Base-by-base conservation (phyloP, 2,113 vertebrate genomes). In the Sardina pilchardus region DNA sequence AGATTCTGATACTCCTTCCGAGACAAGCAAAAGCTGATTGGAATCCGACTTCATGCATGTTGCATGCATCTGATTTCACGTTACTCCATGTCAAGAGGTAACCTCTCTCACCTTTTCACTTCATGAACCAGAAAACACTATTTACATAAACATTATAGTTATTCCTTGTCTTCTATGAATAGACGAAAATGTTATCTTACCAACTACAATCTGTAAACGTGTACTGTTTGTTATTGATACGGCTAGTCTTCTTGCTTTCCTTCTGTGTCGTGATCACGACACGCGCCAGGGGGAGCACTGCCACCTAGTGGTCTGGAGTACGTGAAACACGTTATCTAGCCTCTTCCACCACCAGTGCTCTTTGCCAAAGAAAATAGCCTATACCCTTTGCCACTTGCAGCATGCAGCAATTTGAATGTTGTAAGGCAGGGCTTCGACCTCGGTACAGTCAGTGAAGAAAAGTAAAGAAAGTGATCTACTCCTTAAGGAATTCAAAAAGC, bases 161-260 rank as follows among this genome's bases (percentile, higher is more conserved):
- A 36, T 17, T 34, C 34, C 12, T 34, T 78, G 0, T 4, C n/a
- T 14, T 16, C 10, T 5, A 2, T 39, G 3, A 34, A 39, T 17
- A 36, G 4, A 30, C 4, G 16, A 34, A 16, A 30, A 34, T 2
- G 63, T 67, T 67, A 30, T 67, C 63, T 44, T 67, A 30, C 30
- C 12, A 36, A 36, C 71, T 36, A 78, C 71, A 36, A 36, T 39
- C 71, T 36, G 71, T 17, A 36, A 78, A 36, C 71, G 71, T 36
- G 71, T 78, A 36, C 71, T 12, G 12, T 78, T 78, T 78, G 71
- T 78, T 78, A 36, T 78, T 78, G 30, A 78, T 78, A 34, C 71
- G 30, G 71, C 14, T 4, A 42, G 39, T 78, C 30, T 12, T 36
- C 30, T 67, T 78, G 30, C 14, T 78, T 78, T 78, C 9, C 71